A percentile compares a stretch with the other conserved stretches of the same genome.
Conservation (phyloP, 2,888 invertebrate genomes). For the Pantelozetes paolii region DNA sequence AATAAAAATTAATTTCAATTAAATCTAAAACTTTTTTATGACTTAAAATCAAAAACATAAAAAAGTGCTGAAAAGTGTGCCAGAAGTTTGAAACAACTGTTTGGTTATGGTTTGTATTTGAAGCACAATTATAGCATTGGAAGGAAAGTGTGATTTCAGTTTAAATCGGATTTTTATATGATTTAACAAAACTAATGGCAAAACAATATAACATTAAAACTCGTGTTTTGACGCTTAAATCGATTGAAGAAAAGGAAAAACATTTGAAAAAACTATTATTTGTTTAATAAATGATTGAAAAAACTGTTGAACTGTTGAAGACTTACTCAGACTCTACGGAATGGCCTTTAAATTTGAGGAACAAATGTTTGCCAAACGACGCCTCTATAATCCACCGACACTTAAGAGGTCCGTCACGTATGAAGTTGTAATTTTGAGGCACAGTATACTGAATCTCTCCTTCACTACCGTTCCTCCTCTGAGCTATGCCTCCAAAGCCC, state of each 20-base stretch:
- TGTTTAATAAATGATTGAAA: slow-evolving; percentile 20
- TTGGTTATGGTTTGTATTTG: too few species aligned
- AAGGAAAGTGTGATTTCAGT: too few species aligned
- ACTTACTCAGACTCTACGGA: slow-evolving; percentile 3
- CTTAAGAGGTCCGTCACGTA: slow-evolving; percentile 27
- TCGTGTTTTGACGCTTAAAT: slow-evolving; percentile 19
- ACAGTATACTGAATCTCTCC: slow-evolving; percentile 39
- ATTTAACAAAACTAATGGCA: neutral
- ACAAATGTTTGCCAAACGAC: slow-evolving; percentile 48
- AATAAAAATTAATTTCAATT: neutral
- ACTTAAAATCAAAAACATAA: too few species aligned
- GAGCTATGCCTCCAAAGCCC: neutral
- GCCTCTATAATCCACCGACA: slow-evolving; percentile 49
- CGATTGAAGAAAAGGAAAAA: neutral
- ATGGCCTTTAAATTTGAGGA: slow-evolving; percentile 48
- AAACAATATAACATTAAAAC: slow-evolving; percentile 17
- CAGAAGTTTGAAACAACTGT: neutral
- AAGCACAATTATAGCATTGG: too few species aligned
- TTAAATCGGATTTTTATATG: too few species aligned
- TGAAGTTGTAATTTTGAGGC: slow-evolving; percentile 35
- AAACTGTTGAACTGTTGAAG: neutral
- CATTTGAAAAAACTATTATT: slow-evolving; percentile 19
- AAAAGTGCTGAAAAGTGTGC: neutral
- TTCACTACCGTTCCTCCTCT: slow-evolving; percentile 38
- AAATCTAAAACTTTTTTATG: too few species aligned